Evolutionary conservation across 2,888 invertebrate genomes (phyloP).

Genomic region (Scaptomyza polygonia): DNA sequence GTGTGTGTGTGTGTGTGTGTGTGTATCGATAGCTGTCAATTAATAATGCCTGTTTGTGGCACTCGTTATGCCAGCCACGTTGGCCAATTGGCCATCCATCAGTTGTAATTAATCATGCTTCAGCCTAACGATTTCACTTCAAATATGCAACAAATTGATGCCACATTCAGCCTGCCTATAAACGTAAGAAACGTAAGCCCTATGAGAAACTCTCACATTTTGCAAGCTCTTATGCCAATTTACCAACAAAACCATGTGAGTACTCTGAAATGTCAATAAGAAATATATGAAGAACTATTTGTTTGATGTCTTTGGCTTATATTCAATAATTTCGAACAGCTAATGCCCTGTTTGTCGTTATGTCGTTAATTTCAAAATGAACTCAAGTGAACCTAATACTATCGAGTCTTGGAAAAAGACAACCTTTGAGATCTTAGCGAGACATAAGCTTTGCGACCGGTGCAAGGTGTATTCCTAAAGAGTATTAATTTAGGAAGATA

Average conservation of each 20-base stretch:
- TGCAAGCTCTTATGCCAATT: constrained; percentile 4
- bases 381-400: no score
- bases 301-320: no score
- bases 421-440: no score
- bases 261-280: background rate
- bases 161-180: constrained; percentile 49
- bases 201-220: constrained; percentile 49
- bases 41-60: constrained; percentile 63
- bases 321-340: no score
- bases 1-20: constrained; percentile 29
- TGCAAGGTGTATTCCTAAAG: no score
- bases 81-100: constrained; percentile 77
- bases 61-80: constrained; percentile 60
- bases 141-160: constrained; percentile 58
- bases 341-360: no score
- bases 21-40: constrained; percentile 53
- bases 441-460: no score
- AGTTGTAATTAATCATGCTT: constrained; percentile 79
- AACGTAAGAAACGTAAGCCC: constrained; percentile 30
- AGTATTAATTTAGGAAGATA: no score
- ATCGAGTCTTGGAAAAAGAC: no score
- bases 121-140: constrained; percentile 62
- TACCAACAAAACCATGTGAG: background rate
- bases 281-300: no score
- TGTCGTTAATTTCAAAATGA: no score